Percentiles rank a stretch among this genome's conserved stretches.
These are phyloP conservation scores for Lipophrys pholis DNA, from an alignment of 2,113 vertebrate species.

Conservation along the genomic window DNA sequence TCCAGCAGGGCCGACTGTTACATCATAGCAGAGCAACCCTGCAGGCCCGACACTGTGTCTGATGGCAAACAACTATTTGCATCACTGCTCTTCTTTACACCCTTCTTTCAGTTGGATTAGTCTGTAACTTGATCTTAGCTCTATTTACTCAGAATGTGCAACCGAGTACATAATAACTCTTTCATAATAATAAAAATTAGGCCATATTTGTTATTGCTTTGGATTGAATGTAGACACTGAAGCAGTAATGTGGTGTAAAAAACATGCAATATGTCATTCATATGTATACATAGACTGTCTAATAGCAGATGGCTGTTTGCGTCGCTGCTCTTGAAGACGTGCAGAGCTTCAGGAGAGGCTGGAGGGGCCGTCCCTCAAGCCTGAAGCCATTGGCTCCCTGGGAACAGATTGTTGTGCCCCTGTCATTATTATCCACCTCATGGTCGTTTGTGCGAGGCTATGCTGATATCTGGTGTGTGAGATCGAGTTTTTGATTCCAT, in stretches of 20 bases:
- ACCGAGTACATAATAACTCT: background rate
- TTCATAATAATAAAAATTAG: background rate
- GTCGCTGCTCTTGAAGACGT: too few species aligned
- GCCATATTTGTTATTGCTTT: background rate
- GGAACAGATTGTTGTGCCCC: too few species aligned
- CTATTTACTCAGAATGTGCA: background rate
- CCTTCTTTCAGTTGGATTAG: background rate
- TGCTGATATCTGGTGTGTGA: too few species aligned
- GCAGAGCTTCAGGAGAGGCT: too few species aligned
- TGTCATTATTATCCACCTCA: too few species aligned
- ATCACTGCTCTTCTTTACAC: background rate
- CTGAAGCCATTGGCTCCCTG: too few species aligned
- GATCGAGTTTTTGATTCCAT: too few species aligned
- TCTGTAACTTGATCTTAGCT: background rate
- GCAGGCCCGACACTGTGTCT: conserved; percentile 2
- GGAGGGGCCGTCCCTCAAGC: too few species aligned
- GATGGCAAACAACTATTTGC: conserved; percentile 21
- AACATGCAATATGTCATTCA: background rate
- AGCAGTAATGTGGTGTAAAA: background rate
- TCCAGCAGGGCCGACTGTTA: conserved; percentile 25
- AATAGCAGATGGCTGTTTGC: too few species aligned
- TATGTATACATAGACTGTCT: background rate
- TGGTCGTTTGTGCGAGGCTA: too few species aligned
- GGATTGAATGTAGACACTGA: background rate
- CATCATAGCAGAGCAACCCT: conserved; percentile 4